Conservation (phyloP, 2,888 invertebrate species). For the Archips xylosteana region DNA sequence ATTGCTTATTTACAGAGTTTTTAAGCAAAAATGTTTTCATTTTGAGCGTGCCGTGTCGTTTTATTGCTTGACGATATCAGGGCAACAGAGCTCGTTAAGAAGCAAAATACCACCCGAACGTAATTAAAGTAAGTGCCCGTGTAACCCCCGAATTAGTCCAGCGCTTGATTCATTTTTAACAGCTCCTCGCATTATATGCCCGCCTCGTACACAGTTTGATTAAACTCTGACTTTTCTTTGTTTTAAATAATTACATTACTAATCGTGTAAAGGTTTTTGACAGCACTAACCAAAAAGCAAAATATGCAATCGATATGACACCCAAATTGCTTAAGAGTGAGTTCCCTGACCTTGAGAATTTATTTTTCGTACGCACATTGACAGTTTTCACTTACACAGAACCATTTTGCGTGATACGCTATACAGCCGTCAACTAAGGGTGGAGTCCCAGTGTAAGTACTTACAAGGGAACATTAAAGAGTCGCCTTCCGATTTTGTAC, state of each 20-base stretch:
- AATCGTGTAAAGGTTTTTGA: background rate
- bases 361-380: no score
- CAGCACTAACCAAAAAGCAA: no score
- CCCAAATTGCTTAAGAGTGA: no score
- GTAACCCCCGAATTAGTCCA: slow-evolving; percentile 44
- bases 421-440: no score
- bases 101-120: slow-evolving; percentile 50
- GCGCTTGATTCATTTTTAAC: slow-evolving; percentile 69
- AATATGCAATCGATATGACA: no score
- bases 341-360: no score
- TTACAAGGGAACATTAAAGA: no score
- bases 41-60: slow-evolving; percentile 15
- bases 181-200: slow-evolving; percentile 55
- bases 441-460: no score
- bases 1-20: background rate
- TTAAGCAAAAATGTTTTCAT: background rate
- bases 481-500: no score
- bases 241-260: slow-evolving; percentile 2
- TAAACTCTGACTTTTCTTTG: slow-evolving; percentile 22
- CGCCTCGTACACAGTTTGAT: slow-evolving; percentile 51
- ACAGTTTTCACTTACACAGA: no score
- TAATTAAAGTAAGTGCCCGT: slow-evolving; percentile 56
- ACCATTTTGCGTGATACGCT: no score
- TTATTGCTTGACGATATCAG: slow-evolving; percentile 45
- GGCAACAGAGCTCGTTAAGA: slow-evolving; percentile 55